Conservation (phyloP, 2,888 invertebrate genomes). For the Lycaena phlaeas region DNA sequence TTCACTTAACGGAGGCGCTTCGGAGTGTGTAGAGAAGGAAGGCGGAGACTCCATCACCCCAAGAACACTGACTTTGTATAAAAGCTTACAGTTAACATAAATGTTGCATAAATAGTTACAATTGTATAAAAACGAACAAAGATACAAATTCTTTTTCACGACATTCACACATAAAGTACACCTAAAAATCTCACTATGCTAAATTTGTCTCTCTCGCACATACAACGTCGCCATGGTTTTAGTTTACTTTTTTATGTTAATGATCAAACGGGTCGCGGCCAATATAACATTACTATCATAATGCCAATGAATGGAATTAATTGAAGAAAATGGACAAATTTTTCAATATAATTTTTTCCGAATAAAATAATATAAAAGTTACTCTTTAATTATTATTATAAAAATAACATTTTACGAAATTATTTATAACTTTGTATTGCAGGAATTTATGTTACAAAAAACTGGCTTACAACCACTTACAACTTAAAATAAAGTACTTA, state of each 20-base stretch:
- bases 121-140: slow-evolving; percentile 30
- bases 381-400: too few species aligned
- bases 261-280: background rate
- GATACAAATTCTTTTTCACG: slow-evolving; percentile 25
- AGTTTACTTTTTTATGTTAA: slow-evolving; percentile 7
- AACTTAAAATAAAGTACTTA: too few species aligned
- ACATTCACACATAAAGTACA: slow-evolving; percentile 22
- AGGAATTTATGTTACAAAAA: too few species aligned
- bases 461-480: too few species aligned
- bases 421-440: too few species aligned
- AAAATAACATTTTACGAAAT: too few species aligned
- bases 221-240: slow-evolving; percentile 13
- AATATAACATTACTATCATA: background rate
- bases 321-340: too few species aligned
- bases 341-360: too few species aligned
- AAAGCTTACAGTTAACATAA: slow-evolving; percentile 34
- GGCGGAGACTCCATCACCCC: slow-evolving; percentile 83
- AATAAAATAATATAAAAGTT: too few species aligned
- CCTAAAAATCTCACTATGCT: slow-evolving; percentile 14
- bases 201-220: slow-evolving; percentile 15
- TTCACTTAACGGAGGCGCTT: slow-evolving; percentile 81
- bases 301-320: background rate
- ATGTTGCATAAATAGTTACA: slow-evolving; percentile 28
- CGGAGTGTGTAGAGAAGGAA: slow-evolving; percentile 81
- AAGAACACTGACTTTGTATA: slow-evolving; percentile 26